phyloP scores from a whole-genome alignment of 2,113 vertebrate genomes.

The Columbina picui region DNA sequence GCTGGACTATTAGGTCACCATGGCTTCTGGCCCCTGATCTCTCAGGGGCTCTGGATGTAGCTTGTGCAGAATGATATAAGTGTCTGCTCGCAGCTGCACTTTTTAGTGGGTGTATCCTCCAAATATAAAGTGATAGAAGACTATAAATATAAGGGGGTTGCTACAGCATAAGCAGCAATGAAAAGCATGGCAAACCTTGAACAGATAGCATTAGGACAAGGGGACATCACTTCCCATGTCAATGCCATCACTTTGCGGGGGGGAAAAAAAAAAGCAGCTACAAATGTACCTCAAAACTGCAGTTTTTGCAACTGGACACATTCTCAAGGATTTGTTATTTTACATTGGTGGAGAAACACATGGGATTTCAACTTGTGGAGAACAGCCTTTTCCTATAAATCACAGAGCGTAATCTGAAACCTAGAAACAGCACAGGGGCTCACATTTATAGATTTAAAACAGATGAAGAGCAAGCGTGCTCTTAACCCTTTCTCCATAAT shows the following conservation, averaged over 20 bases:
- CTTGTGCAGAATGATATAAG: background rate
- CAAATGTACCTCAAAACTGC: background rate
- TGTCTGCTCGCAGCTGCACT: slow-evolving; percentile 15
- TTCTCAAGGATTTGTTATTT: slow-evolving; percentile 55
- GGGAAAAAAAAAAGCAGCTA: background rate
- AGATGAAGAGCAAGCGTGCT: slow-evolving; percentile 59
- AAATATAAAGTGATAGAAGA: background rate
- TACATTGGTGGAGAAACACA: slow-evolving; percentile 61
- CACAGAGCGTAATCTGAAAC: slow-evolving; percentile 66
- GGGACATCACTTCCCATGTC: background rate
- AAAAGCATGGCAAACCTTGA: background rate
- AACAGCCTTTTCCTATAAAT: slow-evolving; percentile 71
- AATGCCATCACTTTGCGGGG: background rate
- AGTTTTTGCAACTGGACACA: slow-evolving; percentile 44
- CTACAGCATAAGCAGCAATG: background rate
- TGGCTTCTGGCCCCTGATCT: background rate
- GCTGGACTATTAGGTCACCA: background rate
- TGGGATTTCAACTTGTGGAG: slow-evolving; percentile 50
- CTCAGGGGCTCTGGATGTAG: background rate
- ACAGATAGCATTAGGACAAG: background rate
- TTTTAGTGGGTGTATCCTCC: slow-evolving; percentile 15
- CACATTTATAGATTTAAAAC: slow-evolving; percentile 66
- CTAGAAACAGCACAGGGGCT: slow-evolving; percentile 59
- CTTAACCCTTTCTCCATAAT: slow-evolving; percentile 62
- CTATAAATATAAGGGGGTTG: background rate